These are phyloP conservation scores for Gymnothorax reevesii DNA, from an alignment of 2,797 vertebrate species.

Conservation along the genomic window DNA sequence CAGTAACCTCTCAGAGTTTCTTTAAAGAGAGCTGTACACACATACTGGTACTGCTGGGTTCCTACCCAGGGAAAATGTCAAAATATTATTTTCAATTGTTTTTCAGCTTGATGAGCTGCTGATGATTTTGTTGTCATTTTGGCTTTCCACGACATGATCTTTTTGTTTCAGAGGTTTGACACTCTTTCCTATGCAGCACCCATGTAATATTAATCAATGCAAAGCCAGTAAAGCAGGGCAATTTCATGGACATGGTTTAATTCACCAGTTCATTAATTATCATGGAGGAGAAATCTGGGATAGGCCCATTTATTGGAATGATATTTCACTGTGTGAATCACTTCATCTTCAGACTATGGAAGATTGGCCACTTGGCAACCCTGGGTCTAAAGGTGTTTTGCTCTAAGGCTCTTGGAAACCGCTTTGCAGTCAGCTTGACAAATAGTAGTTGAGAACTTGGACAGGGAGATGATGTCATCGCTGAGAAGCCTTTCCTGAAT, in stretches of 20 bases:
- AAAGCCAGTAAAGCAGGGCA: not conserved
- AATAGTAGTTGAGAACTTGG: conserved; percentile 20
- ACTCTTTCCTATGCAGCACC: not conserved
- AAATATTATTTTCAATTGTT: not conserved
- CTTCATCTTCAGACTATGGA: not conserved
- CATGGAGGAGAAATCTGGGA: not conserved
- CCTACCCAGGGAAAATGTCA: conserved; percentile 2
- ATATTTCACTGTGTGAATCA: not conserved
- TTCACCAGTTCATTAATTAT: not conserved
- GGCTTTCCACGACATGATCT: not conserved
- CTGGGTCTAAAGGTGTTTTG: conserved; percentile 13
- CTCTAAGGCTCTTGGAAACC: conserved; percentile 13
- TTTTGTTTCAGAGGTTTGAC: not conserved
- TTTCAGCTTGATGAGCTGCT: not conserved
- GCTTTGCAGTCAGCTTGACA: conserved; percentile 22
- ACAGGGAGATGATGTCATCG: conserved; percentile 24
- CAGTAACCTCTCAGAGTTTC: not conserved
- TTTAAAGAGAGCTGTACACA: not conserved
- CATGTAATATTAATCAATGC: not conserved
- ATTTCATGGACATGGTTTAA: not conserved
- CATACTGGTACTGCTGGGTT: not conserved
- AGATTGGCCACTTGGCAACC: not conserved
- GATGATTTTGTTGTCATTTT: not conserved
- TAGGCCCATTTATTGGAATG: not conserved
- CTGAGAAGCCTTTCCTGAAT: conserved; percentile 9